Evolutionary conservation across 2,113 vertebrate genomes (phyloP).

Genomic region (Hypanus sabinus): DNA sequence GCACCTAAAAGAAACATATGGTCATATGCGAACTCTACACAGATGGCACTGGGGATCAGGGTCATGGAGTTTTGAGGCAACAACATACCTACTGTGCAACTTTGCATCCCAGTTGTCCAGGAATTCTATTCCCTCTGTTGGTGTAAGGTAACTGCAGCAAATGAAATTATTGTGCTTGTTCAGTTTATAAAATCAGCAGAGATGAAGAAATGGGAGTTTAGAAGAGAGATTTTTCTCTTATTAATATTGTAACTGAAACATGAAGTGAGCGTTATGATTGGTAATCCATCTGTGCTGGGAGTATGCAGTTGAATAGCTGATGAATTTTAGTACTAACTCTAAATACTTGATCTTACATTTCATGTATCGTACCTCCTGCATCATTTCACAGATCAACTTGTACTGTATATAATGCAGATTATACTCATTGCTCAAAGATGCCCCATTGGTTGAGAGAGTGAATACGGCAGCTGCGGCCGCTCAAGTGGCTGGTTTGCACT

Average conservation of each 20-base stretch:
- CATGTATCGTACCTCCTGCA: not conserved
- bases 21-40: too few species aligned
- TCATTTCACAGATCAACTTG: not conserved
- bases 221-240: not conserved
- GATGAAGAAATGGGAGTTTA: not conserved
- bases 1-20: too few species aligned
- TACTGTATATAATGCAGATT: too few species aligned
- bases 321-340: too few species aligned
- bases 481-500: too few species aligned
- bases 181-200: not conserved
- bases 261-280: not conserved
- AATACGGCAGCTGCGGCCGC: too few species aligned
- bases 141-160: not conserved
- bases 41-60: too few species aligned
- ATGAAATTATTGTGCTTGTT: not conserved
- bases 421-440: too few species aligned
- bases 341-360: not conserved
- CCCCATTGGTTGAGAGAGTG: too few species aligned
- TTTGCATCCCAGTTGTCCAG: too few species aligned
- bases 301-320: not conserved
- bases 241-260: not conserved
- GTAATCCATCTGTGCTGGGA: not conserved
- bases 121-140: not conserved
- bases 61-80: too few species aligned
- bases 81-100: too few species aligned